These are phyloP conservation scores for Arctocebus calabarensis DNA, from an alignment of 2,797 vertebrate species.

Conservation along the genomic window DNA sequence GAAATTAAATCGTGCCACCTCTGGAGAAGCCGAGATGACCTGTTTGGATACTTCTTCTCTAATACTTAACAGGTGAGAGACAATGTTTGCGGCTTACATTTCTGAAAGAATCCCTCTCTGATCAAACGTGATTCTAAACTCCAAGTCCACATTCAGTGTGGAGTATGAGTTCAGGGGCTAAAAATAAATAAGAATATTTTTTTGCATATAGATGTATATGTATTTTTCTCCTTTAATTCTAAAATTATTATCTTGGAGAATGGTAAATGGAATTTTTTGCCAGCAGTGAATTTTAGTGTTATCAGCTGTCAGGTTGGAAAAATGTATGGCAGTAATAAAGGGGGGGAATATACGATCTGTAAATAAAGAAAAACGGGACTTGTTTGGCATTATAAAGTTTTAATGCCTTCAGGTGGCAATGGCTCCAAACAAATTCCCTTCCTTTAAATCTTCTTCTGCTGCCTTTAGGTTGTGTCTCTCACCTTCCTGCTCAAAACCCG, in stretches of 20 bases:
- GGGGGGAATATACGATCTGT: conserved; percentile 82
- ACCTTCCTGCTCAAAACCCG: background rate
- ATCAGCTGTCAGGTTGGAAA: conserved; percentile 83
- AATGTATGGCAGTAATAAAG: conserved; percentile 84
- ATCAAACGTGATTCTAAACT: conserved; percentile 47
- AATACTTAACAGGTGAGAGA: conserved; percentile 66
- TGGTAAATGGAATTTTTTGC: conserved; percentile 73
- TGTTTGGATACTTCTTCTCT: conserved; percentile 86
- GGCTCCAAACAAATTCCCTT: conserved; percentile 74
- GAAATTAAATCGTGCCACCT: conserved; percentile 90
- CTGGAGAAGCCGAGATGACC: conserved; percentile 86
- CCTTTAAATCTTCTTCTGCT: conserved; percentile 52
- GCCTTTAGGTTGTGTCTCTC: conserved; percentile 6
- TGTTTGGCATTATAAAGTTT: conserved; percentile 84
- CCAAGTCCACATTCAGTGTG: conserved; percentile 9
- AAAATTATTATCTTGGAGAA: conserved; percentile 66
- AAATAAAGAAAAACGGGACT: conserved; percentile 84
- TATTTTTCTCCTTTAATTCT: conserved; percentile 64
- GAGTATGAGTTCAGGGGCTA: background rate
- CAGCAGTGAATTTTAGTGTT: conserved; percentile 78
- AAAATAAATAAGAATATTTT: conserved; percentile 72
- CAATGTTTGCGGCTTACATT: background rate
- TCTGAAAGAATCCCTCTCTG: conserved; percentile 48
- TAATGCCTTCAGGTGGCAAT: conserved; percentile 79
- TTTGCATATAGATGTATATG: conserved; percentile 58